Evolutionary conservation across 2,113 vertebrate genomes (phyloP).

Genomic region (Podarcis cretensis): DNA sequence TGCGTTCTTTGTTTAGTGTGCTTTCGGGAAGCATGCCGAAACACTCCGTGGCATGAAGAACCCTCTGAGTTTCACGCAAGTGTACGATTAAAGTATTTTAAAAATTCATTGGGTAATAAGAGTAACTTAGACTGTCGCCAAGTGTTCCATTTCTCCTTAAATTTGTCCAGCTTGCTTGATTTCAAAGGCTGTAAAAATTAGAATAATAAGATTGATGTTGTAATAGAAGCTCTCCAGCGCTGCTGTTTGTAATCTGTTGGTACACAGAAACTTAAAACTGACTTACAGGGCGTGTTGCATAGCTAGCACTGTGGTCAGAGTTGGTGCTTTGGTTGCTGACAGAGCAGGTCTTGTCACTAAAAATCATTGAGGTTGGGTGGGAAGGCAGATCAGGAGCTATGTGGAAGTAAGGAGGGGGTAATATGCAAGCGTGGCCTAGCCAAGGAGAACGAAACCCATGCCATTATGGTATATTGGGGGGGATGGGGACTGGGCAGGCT

Average conservation of each 20-base stretch:
- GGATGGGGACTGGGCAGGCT: background rate
- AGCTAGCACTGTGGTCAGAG: background rate
- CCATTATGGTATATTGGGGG: background rate
- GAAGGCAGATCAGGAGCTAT: background rate
- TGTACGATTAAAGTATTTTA: slow-evolving; percentile 58
- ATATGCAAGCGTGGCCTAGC: background rate
- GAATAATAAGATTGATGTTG: background rate
- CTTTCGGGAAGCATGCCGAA: slow-evolving; percentile 62
- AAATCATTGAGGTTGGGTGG: background rate
- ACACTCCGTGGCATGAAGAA: slow-evolving; percentile 59
- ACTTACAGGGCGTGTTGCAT: background rate
- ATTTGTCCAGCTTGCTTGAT: slow-evolving; percentile 54
- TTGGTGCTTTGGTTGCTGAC: background rate
- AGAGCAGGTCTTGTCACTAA: background rate
- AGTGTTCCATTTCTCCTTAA: slow-evolving; percentile 61
- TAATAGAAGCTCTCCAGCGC: slow-evolving; percentile 20
- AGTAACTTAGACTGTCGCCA: slow-evolving; percentile 58
- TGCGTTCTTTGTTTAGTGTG: slow-evolving; percentile 70
- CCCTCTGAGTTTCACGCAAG: slow-evolving; percentile 61
- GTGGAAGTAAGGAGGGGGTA: background rate
- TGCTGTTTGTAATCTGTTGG: slow-evolving; percentile 8
- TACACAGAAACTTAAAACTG: background rate
- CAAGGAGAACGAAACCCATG: too few species aligned
- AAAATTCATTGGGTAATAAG: slow-evolving; percentile 55
- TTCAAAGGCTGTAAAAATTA: slow-evolving; percentile 17